phyloP scores from a whole-genome alignment of 2,113 vertebrate species.

The Tamias sibiricus region DNA sequence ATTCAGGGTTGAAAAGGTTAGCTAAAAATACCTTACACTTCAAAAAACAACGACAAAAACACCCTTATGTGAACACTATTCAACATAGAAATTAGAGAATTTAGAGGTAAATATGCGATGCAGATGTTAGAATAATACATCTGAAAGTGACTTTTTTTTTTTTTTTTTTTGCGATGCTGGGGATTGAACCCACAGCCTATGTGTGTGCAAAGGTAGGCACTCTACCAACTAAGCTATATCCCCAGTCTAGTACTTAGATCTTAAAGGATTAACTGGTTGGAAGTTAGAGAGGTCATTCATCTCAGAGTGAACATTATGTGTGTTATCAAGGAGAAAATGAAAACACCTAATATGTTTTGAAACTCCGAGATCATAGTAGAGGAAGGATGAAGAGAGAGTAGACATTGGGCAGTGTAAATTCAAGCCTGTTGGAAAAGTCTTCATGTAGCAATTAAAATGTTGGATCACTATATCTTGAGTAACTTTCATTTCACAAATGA shows the following conservation, averaged over 20 bases:
- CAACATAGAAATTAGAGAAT: conserved; percentile 28
- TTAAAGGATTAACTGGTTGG: background rate
- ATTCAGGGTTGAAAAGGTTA: background rate
- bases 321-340: background rate
- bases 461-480: background rate
- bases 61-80: background rate
- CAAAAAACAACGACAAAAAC: too few species aligned
- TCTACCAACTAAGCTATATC: too few species aligned
- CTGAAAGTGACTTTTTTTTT: background rate
- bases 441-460: background rate
- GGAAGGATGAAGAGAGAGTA: background rate
- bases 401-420: background rate
- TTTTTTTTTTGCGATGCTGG: too few species aligned
- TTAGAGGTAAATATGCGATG: background rate
- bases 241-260: background rate
- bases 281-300: background rate
- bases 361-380: background rate
- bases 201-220: too few species aligned
- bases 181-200: too few species aligned
- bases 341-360: background rate
- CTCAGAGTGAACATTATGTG: background rate
- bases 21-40: background rate
- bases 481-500: conserved; percentile 28
- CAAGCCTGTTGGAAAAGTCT: conserved; percentile 12
- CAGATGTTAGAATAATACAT: background rate